Base-by-base conservation (phyloP, 2,797 vertebrate genomes). In the Tinamus major region DNA sequence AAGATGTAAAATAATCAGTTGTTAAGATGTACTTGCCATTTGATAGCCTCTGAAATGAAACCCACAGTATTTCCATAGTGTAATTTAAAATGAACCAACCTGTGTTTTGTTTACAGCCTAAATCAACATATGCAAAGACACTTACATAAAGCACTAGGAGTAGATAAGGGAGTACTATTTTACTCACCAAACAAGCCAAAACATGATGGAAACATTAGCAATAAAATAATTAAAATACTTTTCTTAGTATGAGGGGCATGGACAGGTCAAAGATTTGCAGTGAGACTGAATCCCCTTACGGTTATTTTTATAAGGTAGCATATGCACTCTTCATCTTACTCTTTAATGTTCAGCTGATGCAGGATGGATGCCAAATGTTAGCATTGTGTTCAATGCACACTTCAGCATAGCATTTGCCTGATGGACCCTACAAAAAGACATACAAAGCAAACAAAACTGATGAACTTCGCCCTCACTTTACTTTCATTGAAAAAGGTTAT, bases 291-390 rank as follows among this genome's bases (percentile, higher is more conserved):
- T 65, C 41, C 70, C 55, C 31, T 37, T 51, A n/a, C 10, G 83
- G n/a, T 44, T 58, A 31, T 35, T 79, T 82, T 76, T 48, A 15
- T 86, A 48, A 75, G 42, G 63, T 4, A 64, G 6, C 2, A 7
- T 33, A 62, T 61, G 9, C 39, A 80, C 3, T 67, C 70, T 67
- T 82, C 51, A 13, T 62, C 5, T 76, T 29, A 13, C 31, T 94
- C 78, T 70, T 42, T 11, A 24, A 89, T 44, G 79, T 76, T 89
- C 79, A 91, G 89, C 89, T 93, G 84, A 79, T 89, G 69, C 49
- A 61, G 83, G 77, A 92, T 59, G 74, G 42, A 79, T 93, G 88
- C 90, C 91, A 96, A 95, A 82, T 68, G 71, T 62, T 86, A 83
- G 56, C 48, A 33, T 18, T 35, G 61, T 65, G 29, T 33, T 92